These are phyloP conservation scores for Anableps anableps DNA, from an alignment of 2,797 vertebrate genomes.

Conservation along the genomic window DNA sequence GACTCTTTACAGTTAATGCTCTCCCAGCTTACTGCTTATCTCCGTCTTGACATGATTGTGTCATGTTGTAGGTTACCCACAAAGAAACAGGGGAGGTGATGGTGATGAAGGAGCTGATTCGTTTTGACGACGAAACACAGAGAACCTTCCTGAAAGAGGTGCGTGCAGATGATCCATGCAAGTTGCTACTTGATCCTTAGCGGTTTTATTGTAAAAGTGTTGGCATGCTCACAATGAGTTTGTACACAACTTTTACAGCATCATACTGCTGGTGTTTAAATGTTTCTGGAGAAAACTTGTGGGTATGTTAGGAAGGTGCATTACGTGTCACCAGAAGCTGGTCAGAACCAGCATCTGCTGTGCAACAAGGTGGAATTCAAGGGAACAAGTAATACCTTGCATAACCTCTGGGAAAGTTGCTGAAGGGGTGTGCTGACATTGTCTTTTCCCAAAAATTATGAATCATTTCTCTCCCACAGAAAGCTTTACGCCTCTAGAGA, in stretches of 20 bases:
- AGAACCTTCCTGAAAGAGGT: slow-evolving; percentile 97
- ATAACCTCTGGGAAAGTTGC: not conserved
- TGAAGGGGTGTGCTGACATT: not conserved
- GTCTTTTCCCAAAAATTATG: slow-evolving; percentile 8
- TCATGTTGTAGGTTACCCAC: slow-evolving; percentile 88
- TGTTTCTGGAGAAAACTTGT: not conserved
- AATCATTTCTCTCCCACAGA: slow-evolving; percentile 13
- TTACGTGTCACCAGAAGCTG: not conserved
- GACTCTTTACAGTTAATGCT: not conserved
- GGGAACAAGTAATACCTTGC: not conserved
- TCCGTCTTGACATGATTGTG: slow-evolving; percentile 4
- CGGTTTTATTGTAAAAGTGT: not conserved
- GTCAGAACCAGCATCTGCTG: not conserved
- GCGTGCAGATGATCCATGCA: slow-evolving; percentile 17
- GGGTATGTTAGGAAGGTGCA: not conserved
- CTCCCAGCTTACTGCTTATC: slow-evolving; percentile 9
- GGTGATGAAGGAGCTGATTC: slow-evolving; percentile 99
- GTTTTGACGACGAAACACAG: slow-evolving; percentile 97
- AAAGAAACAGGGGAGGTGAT: slow-evolving; percentile 96
- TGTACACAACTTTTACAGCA: not conserved
- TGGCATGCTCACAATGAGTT: not conserved
- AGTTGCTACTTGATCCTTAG: not conserved
- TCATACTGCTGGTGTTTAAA: not conserved
- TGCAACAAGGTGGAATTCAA: not conserved
- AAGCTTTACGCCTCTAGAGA: not conserved